Conservation (phyloP, 1,140 invertebrate genomes). For the Rhyacophila brunnea region DNA sequence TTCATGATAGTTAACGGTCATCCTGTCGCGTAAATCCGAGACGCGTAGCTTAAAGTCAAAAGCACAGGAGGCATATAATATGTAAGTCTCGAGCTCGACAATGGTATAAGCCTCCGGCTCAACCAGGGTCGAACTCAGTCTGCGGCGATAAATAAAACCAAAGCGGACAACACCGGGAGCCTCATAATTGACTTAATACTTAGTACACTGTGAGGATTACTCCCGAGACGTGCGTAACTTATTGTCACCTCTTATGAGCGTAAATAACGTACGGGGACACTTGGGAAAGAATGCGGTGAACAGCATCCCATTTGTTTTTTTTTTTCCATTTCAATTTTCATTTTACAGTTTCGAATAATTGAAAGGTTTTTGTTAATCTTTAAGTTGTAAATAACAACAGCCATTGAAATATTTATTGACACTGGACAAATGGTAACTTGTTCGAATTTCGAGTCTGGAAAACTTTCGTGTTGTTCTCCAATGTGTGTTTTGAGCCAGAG, state of each 20-base stretch:
- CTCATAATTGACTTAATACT: not conserved
- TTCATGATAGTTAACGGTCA: no score
- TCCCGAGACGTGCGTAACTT: not conserved
- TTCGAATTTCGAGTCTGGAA: no score
- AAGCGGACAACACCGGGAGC: not conserved
- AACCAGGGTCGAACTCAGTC: not conserved
- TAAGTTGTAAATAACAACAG: no score
- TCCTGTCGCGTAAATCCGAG: not conserved
- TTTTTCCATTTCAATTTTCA: no score
- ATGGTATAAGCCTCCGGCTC: not conserved
- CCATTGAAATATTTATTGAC: no score
- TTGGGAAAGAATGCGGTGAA: not conserved
- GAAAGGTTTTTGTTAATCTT: no score
- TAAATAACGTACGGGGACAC: not conserved
- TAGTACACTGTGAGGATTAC: not conserved
- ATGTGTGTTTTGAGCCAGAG: no score
- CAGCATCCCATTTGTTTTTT: not conserved
- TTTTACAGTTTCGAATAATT: no score
- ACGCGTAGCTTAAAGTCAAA: not conserved
- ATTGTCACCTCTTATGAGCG: conserved; percentile 1
- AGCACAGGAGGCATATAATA: not conserved
- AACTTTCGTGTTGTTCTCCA: no score
- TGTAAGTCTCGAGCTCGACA: not conserved
- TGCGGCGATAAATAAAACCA: not conserved
- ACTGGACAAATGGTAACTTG: no score